Base-by-base conservation (phyloP, 2,888 invertebrate species). In the Eudiplozoon nipponicum region DNA sequence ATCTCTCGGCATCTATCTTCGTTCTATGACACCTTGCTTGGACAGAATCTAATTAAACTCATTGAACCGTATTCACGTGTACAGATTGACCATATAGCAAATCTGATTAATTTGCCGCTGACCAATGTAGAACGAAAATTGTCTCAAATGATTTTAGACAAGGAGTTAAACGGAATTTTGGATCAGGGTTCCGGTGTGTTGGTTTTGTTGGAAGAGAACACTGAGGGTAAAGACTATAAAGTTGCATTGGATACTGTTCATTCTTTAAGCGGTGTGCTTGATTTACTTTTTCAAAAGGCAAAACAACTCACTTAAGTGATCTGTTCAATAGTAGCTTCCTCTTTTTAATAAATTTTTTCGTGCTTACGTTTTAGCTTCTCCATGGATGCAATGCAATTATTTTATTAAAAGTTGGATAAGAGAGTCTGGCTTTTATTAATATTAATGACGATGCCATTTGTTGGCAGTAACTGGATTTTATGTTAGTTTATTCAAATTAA, bases 131-230 rank as follows among this genome's bases (percentile, higher is more conserved):
- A 98, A 61, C 81, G 84, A 63, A 98, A 98, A 62, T 64, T 98
- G 43, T 90, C 90, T 36, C 94, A 94, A 62, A 98, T 98, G 94
- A 94, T 98, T 56, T 65, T 98, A 57, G 94, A 98, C 61, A 78
- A 80, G 54, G 94, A 90, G 61, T 71, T 94, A 49, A 59, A 59
- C 50, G 65, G 90, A 18, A 90, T 90, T 49, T 66, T 98, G 48
- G 90, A 98, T 63, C 94, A 98, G 63, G 90, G 86, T 44, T 78
- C 77, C 60, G 90, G 90, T 45, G 81, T 94, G 38, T 65, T 98
- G 46, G 78, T 94, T 52, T 78, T 98, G 28, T 94, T 86, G 60
- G 90, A 94, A 57, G 78, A 81, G 55, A 72, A 74, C 42, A 70
- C 73, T 34, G 70, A 75, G 43, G 90, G 98, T 60, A 78, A 80